Conservation (phyloP, 2,888 invertebrate species). For the Halictus quadricinctus region DNA sequence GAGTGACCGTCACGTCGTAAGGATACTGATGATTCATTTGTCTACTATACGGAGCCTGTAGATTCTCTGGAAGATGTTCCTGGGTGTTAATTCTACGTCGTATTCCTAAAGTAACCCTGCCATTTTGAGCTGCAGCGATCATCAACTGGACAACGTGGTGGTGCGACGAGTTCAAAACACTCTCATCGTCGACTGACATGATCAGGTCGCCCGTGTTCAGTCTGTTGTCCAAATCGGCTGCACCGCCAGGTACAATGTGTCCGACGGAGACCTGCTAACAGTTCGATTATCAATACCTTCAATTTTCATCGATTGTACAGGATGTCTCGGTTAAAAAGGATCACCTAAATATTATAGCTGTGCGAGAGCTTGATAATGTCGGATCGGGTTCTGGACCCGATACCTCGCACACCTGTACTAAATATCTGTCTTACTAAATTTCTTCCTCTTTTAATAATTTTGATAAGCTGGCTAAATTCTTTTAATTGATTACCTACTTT, state of each 20-base stretch:
- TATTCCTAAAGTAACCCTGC: constrained; percentile 92
- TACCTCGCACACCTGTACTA: too few relatives aligned
- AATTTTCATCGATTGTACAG: constrained; percentile 22
- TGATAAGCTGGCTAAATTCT: too few relatives aligned
- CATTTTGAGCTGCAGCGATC: constrained; percentile 93
- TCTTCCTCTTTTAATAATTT: too few relatives aligned
- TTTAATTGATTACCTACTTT: too few relatives aligned
- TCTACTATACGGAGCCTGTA: constrained; percentile 79
- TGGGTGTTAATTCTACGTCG: constrained; percentile 85
- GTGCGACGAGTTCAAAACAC: constrained; percentile 94
- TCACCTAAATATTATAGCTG: neutral
- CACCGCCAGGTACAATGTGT: constrained; percentile 97
- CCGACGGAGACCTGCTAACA: constrained; percentile 92
- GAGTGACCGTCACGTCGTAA: constrained; percentile 95
- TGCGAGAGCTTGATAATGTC: neutral
- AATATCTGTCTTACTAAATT: too few relatives aligned
- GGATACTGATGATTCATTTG: constrained; percentile 84
- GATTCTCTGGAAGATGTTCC: constrained; percentile 81
- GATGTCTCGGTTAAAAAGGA: neutral
- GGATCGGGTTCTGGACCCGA: too few relatives aligned
- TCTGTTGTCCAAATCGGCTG: constrained; percentile 95
- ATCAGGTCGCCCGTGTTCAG: constrained; percentile 97
- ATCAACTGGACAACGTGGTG: constrained; percentile 96
- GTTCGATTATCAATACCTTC: constrained; percentile 65
- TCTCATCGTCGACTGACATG: constrained; percentile 94